Evolutionary conservation across 2,113 vertebrate genomes (phyloP), one percentile per base, ranked within the genome.

Genomic region (Callionymus lyra): DNA sequence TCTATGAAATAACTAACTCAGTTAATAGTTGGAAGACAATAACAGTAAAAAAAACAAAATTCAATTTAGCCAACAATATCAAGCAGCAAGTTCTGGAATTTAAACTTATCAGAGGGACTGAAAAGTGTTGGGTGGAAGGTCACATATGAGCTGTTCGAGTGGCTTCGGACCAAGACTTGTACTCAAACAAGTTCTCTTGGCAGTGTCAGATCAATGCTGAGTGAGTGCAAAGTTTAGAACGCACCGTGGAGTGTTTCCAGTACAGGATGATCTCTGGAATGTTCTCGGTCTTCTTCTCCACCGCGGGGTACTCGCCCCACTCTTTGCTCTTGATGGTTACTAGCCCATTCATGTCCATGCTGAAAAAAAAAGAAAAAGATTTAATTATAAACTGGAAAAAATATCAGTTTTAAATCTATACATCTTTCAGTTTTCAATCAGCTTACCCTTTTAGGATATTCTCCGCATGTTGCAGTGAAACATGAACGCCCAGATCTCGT

Each of bases 181-280:
- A n/a, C n/a, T n/a, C n/a, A n/a, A n/a, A n/a, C n/a, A n/a, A n/a
- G n/a, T n/a, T n/a, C n/a, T 27, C 8, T 8, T 5, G 21, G 4
- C 21, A 27, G 21, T 27, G 21, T 27, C 8, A 8, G 8, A 27
- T 4, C 21, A 27, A 37, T 17, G 52, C 14, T 51, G 47, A 31
- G 12, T 14, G 9, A 1, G 14, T 14, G 9, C 21, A 12, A 9
- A 6, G 1, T 1, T 8, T 2, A 14, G 5, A 16, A 70, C 88
- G 80, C 61, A 98, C 94, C 76, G 94, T 96, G 35, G 94, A 98
- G 72, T 91, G 95, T 70, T 98, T 98, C 95, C 95, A 98, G 83
- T 98, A 97, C 1, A 97, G 84, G 68, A 98, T 97, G 83, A 98
- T 98, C 83, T 97, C 94, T 0, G 93, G 94, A 68, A 97, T 87